Percentiles rank a stretch among this genome's conserved stretches.
phyloP scores from a whole-genome alignment of 2,888 invertebrate species.

The Carabus problematicus region DNA sequence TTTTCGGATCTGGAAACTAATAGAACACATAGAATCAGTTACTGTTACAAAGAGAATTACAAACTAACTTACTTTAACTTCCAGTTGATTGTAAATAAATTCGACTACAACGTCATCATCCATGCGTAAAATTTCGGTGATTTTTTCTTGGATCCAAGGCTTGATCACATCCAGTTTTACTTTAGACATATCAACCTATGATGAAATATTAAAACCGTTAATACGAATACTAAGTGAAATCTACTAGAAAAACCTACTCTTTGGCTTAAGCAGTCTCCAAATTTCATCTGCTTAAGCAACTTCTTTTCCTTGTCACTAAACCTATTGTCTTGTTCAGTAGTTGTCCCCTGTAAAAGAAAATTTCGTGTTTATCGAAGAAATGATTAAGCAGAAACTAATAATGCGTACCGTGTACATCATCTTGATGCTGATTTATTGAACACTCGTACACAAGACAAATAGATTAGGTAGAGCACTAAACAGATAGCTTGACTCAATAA shows the following conservation, averaged over 20 bases:
- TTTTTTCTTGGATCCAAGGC: slow-evolving; percentile 98
- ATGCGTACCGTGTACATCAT: slow-evolving; percentile 64
- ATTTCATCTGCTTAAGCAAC: slow-evolving; percentile 97
- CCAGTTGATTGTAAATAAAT: slow-evolving; percentile 98
- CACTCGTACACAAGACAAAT: slow-evolving; percentile 21
- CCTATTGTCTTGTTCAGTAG: slow-evolving; percentile 97
- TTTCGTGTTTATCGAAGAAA: slow-evolving; percentile 1
- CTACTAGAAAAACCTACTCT: slow-evolving; percentile 69
- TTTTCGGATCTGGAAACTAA: slow-evolving; percentile 96
- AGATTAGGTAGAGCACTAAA: not conserved
- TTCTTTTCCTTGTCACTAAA: slow-evolving; percentile 99
- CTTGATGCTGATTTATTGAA: slow-evolving; percentile 47
- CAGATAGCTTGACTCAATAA: slow-evolving; percentile 29
- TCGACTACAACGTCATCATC: slow-evolving; percentile 99
- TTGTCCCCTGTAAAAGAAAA: slow-evolving; percentile 81
- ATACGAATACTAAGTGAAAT: slow-evolving; percentile 11
- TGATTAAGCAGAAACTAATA: slow-evolving; percentile 25
- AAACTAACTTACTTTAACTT: slow-evolving; percentile 79
- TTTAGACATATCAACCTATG: slow-evolving; percentile 95
- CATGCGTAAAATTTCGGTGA: slow-evolving; percentile 94
- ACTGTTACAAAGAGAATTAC: slow-evolving; percentile 60
- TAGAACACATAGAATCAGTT: slow-evolving; percentile 42
- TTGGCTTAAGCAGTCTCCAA: slow-evolving; percentile 90
- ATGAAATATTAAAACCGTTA: slow-evolving; percentile 30
- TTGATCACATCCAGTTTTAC: slow-evolving; percentile 97